A percentile compares a stretch with the other conserved stretches of the same genome.
phyloP scores from a whole-genome alignment of 2,797 vertebrate species.

The Hippocampus kuda region DNA sequence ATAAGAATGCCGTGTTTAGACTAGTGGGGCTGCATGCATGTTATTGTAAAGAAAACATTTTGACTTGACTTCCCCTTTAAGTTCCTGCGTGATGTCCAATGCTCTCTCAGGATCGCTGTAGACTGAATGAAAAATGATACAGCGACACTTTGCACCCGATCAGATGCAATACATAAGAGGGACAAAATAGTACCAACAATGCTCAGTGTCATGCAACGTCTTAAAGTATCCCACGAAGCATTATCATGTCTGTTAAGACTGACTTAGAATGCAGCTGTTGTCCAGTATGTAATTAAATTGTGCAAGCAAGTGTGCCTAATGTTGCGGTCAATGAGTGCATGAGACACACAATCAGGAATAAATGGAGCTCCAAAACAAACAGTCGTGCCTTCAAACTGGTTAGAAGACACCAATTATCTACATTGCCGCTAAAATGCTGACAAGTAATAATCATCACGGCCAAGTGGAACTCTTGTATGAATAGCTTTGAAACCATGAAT shows the following conservation, averaged over 20 bases:
- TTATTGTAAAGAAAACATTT: too few relatives aligned
- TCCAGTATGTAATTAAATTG: background rate
- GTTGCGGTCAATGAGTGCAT: background rate
- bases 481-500: background rate
- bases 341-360: background rate
- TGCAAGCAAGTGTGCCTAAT: background rate
- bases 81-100: background rate
- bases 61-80: too few relatives aligned
- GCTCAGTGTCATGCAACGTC: background rate
- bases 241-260: background rate
- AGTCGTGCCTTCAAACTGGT: background rate
- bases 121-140: background rate
- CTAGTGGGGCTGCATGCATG: too few relatives aligned
- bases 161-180: background rate
- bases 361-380: background rate
- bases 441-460: background rate
- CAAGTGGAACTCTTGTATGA: background rate
- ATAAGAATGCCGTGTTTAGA: too few relatives aligned
- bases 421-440: background rate
- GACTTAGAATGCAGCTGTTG: background rate
- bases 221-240: background rate
- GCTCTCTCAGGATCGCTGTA: conserved; percentile 4
- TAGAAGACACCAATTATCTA: background rate
- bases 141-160: background rate
- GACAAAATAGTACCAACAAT: background rate